Percentiles rank a stretch among this genome's conserved stretches.
Conservation (phyloP, 2,888 invertebrate genomes). For the Agrotis exclamationis region DNA sequence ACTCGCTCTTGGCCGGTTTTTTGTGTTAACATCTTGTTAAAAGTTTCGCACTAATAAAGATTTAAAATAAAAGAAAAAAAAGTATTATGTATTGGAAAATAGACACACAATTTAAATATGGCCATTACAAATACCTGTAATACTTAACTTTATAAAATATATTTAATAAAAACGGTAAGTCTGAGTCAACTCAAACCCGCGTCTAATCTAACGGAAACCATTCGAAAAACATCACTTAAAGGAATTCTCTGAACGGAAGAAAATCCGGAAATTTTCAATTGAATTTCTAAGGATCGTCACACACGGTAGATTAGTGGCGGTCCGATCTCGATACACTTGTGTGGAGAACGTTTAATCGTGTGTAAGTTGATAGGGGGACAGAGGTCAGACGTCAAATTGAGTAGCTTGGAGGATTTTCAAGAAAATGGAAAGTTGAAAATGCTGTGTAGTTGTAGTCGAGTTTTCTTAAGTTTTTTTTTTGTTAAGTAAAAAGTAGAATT, state of each 20-base stretch:
- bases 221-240: slow-evolving; percentile 84
- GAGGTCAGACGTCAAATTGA: slow-evolving; percentile 58
- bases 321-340: slow-evolving; percentile 72
- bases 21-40: no score
- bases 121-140: neutral
- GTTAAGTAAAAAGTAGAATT: neutral
- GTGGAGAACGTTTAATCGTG: slow-evolving; percentile 79
- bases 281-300: slow-evolving; percentile 81
- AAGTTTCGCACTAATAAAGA: no score
- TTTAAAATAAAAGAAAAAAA: no score
- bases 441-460: neutral
- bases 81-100: no score
- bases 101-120: no score
- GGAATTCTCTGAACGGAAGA: slow-evolving; percentile 73
- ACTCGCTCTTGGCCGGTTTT: no score
- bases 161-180: slow-evolving; percentile 16
- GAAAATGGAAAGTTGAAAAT: slow-evolving; percentile 29
- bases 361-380: slow-evolving; percentile 71
- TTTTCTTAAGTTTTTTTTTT: neutral
- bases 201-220: slow-evolving; percentile 83
- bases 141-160: neutral
- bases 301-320: slow-evolving; percentile 84
- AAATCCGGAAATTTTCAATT: slow-evolving; percentile 85
- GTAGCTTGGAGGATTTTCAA: slow-evolving; percentile 48
- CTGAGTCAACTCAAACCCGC: slow-evolving; percentile 46